Percentiles rank a stretch among this genome's conserved stretches.
Evolutionary conservation across 2,888 invertebrate genomes (phyloP).

Genomic region (Protodeltote pygarga): DNA sequence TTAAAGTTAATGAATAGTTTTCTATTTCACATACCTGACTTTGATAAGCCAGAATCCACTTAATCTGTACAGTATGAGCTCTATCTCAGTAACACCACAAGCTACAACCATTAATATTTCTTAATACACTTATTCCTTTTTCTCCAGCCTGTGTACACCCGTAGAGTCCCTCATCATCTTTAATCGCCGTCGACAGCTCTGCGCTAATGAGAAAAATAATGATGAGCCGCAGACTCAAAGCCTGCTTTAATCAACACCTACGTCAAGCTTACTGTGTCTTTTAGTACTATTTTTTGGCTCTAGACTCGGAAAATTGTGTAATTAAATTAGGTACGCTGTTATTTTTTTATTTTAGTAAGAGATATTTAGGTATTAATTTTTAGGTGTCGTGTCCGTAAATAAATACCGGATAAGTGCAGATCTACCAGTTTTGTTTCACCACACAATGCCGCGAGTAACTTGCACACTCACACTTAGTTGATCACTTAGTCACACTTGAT

Average conservation of each 20-base stretch:
- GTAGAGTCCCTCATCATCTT: conserved; percentile 67
- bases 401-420: too few species aligned
- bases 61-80: too few species aligned
- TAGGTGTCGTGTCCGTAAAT: not conserved
- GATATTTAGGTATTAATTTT: conserved; percentile 3
- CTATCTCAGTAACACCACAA: too few species aligned
- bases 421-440: too few species aligned
- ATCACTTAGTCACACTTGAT: too few species aligned
- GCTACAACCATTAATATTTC: conserved; percentile 31
- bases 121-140: conserved; percentile 21
- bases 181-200: conserved; percentile 74
- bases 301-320: conserved; percentile 32
- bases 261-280: conserved; percentile 21
- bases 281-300: conserved; percentile 27
- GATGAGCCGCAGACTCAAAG: conserved; percentile 69
- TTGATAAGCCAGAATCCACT: too few species aligned
- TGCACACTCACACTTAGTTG: too few species aligned
- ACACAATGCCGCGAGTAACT: too few species aligned
- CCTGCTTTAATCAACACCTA: conserved; percentile 72
- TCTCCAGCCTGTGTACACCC: conserved; percentile 46
- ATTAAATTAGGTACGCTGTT: conserved; percentile 24
- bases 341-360: conserved; percentile 4
- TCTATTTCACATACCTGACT: too few species aligned
- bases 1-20: too few species aligned
- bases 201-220: conserved; percentile 84